Base-by-base conservation (phyloP, 2,113 vertebrate genomes). In the Vulpes lagopus region DNA sequence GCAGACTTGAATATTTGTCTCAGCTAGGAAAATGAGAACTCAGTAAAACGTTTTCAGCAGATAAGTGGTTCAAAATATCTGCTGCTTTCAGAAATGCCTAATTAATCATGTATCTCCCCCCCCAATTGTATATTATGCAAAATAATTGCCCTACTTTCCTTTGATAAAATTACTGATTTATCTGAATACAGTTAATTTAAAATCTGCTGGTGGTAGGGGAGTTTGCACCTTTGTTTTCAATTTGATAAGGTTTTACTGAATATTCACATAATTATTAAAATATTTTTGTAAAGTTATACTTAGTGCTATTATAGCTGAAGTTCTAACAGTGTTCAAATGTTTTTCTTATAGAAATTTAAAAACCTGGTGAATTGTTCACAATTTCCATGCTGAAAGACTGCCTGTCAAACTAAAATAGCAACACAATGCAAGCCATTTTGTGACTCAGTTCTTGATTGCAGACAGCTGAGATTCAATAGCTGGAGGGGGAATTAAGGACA, bases 381-480 rank as follows among this genome's bases (percentile, higher is more conserved):
- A 97, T 97, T 94, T 93, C 91, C 93, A 38, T 89, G 74, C 98
- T 97, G 92, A 94, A 97, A 98, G 96, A 96, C 89, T 94, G 67
- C 96, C 97, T 96, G 86, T 97, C 98, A 98, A 96, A 97, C 98
- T 95, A 95, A 95, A 98, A 96, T 98, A 97, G 98, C 86, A 94
- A 93, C 35, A 79, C 86, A 60, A 23, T 98, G 93, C 95, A 96
- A 98, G 95, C 91, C 96, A 97, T 0, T 0, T 90, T 97, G 85
- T 97, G 96, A 97, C 97, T 98, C 89, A 87, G 95, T 97, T 97
- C 97, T 97, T 91, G 88, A 97, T 98, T 98, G 96, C 97, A 98
- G 98, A 95, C 98, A 98, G 97, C 97, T 98, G 97, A 98, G 97
- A 90, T 60, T 98, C 88, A 97, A 96, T 82, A 98, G 97, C 79